phyloP scores from a whole-genome alignment of 2,113 vertebrate genomes.

The Bambusicola thoracicus region DNA sequence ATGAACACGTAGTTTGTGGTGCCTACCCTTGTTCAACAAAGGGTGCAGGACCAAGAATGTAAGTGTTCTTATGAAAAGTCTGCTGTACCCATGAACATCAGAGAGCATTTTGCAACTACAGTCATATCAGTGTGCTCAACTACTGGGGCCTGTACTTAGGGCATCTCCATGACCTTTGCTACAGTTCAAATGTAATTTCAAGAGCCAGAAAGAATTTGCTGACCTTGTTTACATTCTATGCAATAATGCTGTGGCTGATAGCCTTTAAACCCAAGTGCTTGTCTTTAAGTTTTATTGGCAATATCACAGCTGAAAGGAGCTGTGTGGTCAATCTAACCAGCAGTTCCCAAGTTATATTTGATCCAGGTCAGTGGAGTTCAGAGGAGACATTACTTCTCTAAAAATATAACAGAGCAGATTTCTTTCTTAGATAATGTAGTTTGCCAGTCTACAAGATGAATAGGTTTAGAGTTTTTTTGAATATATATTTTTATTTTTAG shows the following conservation, averaged over 20 bases:
- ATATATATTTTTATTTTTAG: constrained; percentile 23
- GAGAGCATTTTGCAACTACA: not conserved
- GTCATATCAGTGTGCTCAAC: not conserved
- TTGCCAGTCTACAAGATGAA: constrained; percentile 35
- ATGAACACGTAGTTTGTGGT: not conserved
- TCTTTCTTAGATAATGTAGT: constrained; percentile 21
- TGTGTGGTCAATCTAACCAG: constrained; percentile 24
- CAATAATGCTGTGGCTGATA: constrained; percentile 33
- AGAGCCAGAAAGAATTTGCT: constrained; percentile 20
- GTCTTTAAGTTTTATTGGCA: constrained; percentile 67
- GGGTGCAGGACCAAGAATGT: fast-evolving
- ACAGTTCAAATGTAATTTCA: constrained; percentile 35
- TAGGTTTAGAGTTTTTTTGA: not conserved
- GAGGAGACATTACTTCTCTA: constrained; percentile 35
- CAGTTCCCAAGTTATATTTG: not conserved
- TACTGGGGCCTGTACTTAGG: not conserved
- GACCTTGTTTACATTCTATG: constrained; percentile 52
- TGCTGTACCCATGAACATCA: not conserved
- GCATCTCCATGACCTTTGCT: constrained; percentile 3
- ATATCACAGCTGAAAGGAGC: constrained; percentile 28
- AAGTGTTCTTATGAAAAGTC: not conserved
- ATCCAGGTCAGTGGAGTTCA: constrained; percentile 38
- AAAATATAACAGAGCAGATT: constrained; percentile 20
- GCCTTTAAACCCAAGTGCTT: constrained; percentile 48
- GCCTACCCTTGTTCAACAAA: not conserved